Evolutionary conservation across 2,797 vertebrate genomes (phyloP).

Genomic region (Notoglanidium macrostoma): DNA sequence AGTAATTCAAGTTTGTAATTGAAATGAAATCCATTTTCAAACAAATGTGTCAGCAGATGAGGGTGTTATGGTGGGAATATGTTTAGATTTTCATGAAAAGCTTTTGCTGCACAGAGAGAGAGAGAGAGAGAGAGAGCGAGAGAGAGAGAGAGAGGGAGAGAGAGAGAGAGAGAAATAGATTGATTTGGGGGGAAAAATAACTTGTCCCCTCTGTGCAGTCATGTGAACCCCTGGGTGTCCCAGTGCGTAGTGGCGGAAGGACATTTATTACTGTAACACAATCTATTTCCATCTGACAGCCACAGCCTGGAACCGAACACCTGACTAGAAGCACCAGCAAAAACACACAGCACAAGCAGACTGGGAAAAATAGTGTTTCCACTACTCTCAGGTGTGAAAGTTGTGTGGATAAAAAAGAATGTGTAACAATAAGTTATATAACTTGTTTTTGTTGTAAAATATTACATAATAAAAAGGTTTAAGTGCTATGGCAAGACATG

Average conservation of each 20-base stretch:
- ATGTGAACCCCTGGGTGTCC: constrained; percentile 36
- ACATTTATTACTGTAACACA: constrained; percentile 13
- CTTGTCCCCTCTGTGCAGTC: constrained; percentile 37
- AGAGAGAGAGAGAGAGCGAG: too few relatives aligned
- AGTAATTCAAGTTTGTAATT: background rate
- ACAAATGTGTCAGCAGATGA: background rate
- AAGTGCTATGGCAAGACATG: background rate
- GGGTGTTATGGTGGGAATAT: background rate
- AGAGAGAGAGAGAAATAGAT: constrained; percentile 24
- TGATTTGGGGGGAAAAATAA: constrained; percentile 32
- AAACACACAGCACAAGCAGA: background rate
- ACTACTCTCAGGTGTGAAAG: background rate
- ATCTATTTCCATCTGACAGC: constrained; percentile 24
- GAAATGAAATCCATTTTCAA: background rate
- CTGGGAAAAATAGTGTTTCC: background rate
- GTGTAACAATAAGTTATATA: background rate
- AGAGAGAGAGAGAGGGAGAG: constrained; percentile 6
- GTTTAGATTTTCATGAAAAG: background rate
- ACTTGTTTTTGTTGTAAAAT: background rate
- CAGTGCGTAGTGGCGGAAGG: background rate
- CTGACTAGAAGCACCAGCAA: background rate
- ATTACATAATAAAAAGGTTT: background rate
- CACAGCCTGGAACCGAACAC: constrained; percentile 10
- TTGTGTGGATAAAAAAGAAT: background rate
- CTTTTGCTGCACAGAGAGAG: background rate